A percentile compares a stretch with the other conserved stretches of the same genome.
Evolutionary conservation across 2,797 vertebrate species (phyloP).

Genomic region (Anabas testudineus): DNA sequence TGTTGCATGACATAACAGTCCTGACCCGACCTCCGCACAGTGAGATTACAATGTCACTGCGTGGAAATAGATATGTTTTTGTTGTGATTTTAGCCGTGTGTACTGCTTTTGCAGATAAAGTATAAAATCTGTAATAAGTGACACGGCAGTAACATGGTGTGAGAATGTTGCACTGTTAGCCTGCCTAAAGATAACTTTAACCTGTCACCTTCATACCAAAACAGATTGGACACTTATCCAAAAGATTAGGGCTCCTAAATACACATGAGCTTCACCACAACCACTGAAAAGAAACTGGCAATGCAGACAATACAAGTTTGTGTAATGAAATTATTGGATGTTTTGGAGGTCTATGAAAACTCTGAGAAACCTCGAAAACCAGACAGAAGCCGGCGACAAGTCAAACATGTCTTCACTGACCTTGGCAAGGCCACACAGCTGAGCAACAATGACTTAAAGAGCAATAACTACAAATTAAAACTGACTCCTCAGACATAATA

Average conservation of each 20-base stretch:
- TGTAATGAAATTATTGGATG: neutral
- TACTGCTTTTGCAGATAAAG: neutral
- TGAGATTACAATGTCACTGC: neutral
- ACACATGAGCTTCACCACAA: neutral
- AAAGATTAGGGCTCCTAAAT: constrained; percentile 19
- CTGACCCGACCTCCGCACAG: neutral
- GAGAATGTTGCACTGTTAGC: neutral
- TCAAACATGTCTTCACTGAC: constrained; percentile 29
- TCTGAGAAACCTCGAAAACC: constrained; percentile 7
- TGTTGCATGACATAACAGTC: neutral
- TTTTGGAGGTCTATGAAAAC: neutral
- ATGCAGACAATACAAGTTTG: neutral
- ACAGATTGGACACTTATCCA: no score
- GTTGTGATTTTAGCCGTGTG: neutral
- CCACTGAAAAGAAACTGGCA: neutral
- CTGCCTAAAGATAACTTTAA: constrained; percentile 31
- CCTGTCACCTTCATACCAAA: neutral
- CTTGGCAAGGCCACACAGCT: constrained; percentile 14
- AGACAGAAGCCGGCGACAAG: constrained; percentile 18
- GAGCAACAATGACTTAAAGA: constrained; percentile 30
- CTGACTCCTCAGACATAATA: constrained; percentile 20
- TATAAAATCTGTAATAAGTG: neutral
- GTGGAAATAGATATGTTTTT: neutral
- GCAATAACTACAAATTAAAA: constrained; percentile 19
- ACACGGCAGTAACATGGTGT: neutral